Percentiles rank a stretch among this genome's conserved stretches.
Evolutionary conservation across 2,797 vertebrate genomes (phyloP).

Genomic region (Nyctalus aviator): DNA sequence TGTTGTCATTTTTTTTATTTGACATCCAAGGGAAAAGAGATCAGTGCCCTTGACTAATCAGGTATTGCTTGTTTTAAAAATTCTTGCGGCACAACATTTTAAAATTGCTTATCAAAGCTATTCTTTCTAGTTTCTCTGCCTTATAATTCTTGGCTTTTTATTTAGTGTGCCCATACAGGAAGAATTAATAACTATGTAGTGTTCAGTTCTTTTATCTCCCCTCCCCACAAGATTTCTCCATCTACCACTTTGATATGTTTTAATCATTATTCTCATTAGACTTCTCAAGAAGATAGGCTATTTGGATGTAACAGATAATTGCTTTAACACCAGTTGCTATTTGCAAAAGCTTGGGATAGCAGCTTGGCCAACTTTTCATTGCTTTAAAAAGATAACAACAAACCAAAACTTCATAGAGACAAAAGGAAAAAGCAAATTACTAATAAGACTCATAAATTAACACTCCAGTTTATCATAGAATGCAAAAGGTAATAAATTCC

Average conservation of each 20-base stretch:
- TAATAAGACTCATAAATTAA: constrained; percentile 6
- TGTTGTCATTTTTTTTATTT: not conserved
- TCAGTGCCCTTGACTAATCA: not conserved
- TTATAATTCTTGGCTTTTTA: not conserved
- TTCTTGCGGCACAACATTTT: not conserved
- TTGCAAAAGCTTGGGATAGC: not conserved
- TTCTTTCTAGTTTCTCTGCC: constrained; percentile 28
- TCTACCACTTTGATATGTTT: not conserved
- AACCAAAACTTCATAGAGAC: not conserved
- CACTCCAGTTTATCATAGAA: not conserved
- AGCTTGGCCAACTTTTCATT: constrained; percentile 8
- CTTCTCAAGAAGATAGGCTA: not conserved
- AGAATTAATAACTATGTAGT: constrained; percentile 1
- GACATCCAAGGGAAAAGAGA: not conserved
- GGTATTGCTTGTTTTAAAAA: not conserved
- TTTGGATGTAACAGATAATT: constrained; percentile 21
- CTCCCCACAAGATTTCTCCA: not conserved
- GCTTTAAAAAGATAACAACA: constrained; percentile 39
- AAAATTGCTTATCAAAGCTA: not conserved
- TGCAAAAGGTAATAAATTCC: not conserved
- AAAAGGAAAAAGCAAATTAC: not conserved
- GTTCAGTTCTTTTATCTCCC: constrained; percentile 3
- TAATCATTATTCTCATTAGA: not conserved
- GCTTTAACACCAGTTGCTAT: not conserved
- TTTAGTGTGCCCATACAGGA: not conserved